These are phyloP conservation scores for Hirtodrosophila trivittata DNA, from an alignment of 2,888 invertebrate genomes.

Conservation along the genomic window DNA sequence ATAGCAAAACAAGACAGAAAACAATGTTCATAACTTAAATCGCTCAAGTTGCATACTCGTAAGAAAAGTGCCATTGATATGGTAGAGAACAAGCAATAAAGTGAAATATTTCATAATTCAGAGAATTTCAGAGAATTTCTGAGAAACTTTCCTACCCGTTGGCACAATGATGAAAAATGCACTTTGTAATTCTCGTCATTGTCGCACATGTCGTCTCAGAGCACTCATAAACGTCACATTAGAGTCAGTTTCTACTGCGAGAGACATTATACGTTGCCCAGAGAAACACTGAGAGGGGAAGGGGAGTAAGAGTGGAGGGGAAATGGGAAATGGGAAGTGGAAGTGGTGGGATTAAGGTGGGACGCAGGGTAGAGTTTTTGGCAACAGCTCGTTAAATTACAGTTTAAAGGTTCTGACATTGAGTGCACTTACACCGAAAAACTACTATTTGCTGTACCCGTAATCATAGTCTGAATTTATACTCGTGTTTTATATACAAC, in stretches of 20 bases:
- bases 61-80: background rate
- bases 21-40: background rate
- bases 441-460: constrained; percentile 19
- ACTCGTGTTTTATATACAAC: constrained; percentile 30
- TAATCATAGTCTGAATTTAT: constrained; percentile 40
- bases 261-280: constrained; percentile 24
- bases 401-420: constrained; percentile 55
- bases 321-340: background rate
- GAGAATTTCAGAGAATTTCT: constrained; percentile 15
- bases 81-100: constrained; percentile 8
- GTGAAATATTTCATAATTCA: constrained; percentile 11
- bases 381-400: constrained; percentile 67
- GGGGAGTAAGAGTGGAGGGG: background rate
- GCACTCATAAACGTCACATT: constrained; percentile 76
- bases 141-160: constrained; percentile 30
- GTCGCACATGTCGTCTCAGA: constrained; percentile 64
- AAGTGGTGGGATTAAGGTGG: constrained; percentile 1
- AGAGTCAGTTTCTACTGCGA: constrained; percentile 59
- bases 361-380: constrained; percentile 9
- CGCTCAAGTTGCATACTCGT: background rate
- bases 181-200: constrained; percentile 72
- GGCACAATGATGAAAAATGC: constrained; percentile 69
- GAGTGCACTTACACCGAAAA: constrained; percentile 33
- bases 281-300: background rate
- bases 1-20: too few relatives aligned